Percentiles rank a stretch among this genome's conserved stretches.
These are phyloP conservation scores for Chionomys nivalis DNA, from an alignment of 2,113 vertebrate genomes.

Conservation along the genomic window DNA sequence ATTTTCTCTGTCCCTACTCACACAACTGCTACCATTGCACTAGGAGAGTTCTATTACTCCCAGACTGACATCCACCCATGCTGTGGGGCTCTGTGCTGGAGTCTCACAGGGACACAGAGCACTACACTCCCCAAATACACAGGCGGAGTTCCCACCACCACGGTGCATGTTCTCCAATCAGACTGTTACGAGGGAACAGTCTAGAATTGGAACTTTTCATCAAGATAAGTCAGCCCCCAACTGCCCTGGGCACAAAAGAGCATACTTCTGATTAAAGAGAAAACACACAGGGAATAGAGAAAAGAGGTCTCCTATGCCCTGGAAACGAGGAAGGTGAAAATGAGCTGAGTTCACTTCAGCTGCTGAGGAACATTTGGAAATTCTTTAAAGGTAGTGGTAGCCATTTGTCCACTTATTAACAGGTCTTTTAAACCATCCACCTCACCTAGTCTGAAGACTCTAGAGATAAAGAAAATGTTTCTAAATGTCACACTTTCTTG, in stretches of 20 bases:
- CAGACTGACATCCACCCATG: constrained; percentile 27
- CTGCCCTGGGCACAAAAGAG: constrained; percentile 17
- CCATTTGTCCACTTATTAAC: not conserved
- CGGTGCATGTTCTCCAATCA: constrained; percentile 23
- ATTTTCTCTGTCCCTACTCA: constrained; percentile 36
- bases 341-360: not conserved
- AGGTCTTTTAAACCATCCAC: not conserved
- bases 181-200: not conserved
- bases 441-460: constrained; percentile 10
- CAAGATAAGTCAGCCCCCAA: constrained; percentile 47
- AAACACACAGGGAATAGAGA: constrained; percentile 46
- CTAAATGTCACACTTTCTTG: not conserved
- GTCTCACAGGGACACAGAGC: constrained; percentile 56
- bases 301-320: not conserved
- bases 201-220: constrained; percentile 62
- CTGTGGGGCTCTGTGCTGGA: constrained; percentile 52
- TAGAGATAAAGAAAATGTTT: constrained; percentile 36
- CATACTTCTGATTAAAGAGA: constrained; percentile 20
- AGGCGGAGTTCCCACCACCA: not conserved
- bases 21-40: not conserved
- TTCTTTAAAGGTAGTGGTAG: constrained; percentile 15
- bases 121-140: not conserved
- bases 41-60: constrained; percentile 63
- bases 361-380: not conserved
- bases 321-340: constrained; percentile 26